Percentiles rank a stretch among this genome's conserved stretches.
Conservation (phyloP, 2,797 vertebrate species). For the Myotis pilosus region DNA sequence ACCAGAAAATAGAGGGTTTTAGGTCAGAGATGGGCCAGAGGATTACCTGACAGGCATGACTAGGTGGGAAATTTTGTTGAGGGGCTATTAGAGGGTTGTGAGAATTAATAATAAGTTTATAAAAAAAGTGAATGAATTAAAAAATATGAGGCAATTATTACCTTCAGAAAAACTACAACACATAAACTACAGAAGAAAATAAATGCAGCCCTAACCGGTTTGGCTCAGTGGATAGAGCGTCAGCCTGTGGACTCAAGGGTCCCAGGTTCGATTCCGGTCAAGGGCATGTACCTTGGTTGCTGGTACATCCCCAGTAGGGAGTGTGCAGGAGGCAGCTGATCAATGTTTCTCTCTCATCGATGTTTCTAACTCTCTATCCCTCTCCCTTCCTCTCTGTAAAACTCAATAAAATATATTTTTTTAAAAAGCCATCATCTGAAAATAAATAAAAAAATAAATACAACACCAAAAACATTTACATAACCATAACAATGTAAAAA, state of each 20-base stretch:
- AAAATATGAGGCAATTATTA: not conserved
- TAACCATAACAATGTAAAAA: not conserved
- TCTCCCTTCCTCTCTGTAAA: no score
- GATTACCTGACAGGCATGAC: not conserved
- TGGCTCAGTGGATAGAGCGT: no score
- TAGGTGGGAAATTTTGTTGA: not conserved
- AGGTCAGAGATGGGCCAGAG: not conserved
- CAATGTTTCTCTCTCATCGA: no score
- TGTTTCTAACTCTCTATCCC: no score
- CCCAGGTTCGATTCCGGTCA: no score
- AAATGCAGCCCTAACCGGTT: not conserved
- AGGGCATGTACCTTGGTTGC: no score
- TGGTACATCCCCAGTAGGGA: no score
- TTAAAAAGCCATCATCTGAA: no score
- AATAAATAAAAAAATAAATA: not conserved
- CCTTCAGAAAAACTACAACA: not conserved
- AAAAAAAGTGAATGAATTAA: not conserved
- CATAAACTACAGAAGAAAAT: conserved; percentile 1
- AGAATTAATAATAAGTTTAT: not conserved
- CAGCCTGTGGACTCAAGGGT: no score
- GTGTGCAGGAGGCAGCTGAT: no score
- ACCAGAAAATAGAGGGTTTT: not conserved
- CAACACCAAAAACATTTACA: not conserved
- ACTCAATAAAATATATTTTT: no score
- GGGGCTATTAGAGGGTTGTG: not conserved